These are phyloP conservation scores for Xenops minutus DNA, from an alignment of 2,797 vertebrate species.

Conservation along the genomic window DNA sequence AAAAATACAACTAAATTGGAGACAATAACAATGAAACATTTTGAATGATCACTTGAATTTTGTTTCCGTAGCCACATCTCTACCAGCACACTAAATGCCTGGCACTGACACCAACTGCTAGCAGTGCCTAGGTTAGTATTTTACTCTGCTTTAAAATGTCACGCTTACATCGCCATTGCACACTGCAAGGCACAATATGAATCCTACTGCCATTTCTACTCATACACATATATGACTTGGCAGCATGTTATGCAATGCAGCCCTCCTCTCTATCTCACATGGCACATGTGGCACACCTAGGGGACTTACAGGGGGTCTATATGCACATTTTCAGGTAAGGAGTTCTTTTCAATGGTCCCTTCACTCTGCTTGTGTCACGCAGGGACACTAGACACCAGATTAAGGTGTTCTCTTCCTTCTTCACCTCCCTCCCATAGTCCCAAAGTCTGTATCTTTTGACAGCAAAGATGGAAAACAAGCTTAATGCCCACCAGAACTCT, in stretches of 20 bases:
- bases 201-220: neutral
- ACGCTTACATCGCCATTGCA: neutral
- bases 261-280: neutral
- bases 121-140: neutral
- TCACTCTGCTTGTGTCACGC: neutral
- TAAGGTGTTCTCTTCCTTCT: neutral
- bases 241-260: neutral
- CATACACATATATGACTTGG: fast-evolving
- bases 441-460: neutral
- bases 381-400: neutral
- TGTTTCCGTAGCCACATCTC: neutral
- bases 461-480: neutral
- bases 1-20: neutral
- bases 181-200: fast-evolving
- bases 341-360: neutral
- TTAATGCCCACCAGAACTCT: neutral
- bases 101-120: neutral
- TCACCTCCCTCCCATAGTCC: neutral
- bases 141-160: neutral
- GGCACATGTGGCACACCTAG: neutral
- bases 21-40: neutral
- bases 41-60: neutral
- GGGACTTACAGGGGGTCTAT: neutral
- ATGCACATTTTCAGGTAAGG: neutral
- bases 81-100: neutral